Base-by-base conservation (phyloP, 2,888 invertebrate genomes). In the Nomada flava region DNA sequence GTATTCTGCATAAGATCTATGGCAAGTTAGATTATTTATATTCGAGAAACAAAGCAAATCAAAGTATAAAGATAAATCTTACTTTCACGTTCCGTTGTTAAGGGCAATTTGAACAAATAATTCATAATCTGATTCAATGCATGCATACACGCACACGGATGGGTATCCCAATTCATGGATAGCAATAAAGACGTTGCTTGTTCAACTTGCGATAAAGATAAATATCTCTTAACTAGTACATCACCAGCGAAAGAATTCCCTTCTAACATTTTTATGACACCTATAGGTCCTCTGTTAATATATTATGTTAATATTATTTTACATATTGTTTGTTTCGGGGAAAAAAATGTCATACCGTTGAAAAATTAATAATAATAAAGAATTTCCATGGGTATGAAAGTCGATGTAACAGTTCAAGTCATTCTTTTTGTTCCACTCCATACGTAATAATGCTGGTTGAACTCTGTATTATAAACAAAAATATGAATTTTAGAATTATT, bases 91-190 rank as follows among this genome's bases (percentile, higher is more conserved):
- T 95, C 95, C 52, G 95, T 94, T 71, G 95, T 96, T 55, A 96
- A 93, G 26, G 95, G 94, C 69, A 93, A 92, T 84, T 95, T 94
- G 83, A 97, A 94, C 65, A 96, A 94, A 93, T 96, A 95, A 90
- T 96, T 96, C 59, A 96, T 95, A 81, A 97, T 96, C 89, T 95
- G 95, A 89, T 97, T 97, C 78, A 98, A 94, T 0, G 97, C 96
- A 79, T 96, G 95, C 87, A 98, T 96, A 87, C 97, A 97, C 80
- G 96, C 95, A 26, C 96, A 95, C 4, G 98, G 97, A 89, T 97
- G 96, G 1, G 94, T 95, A 87, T 96, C 96, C 98, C 98, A 98
- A 93, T 97, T 97, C 94, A 98, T 95, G 2, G 96, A 95, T 0
- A 95, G 92, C 0, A 96, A 93, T 50, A 97, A 92, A 86, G 96